These are phyloP conservation scores for Sebastes nivosus DNA, from an alignment of 2,797 vertebrate species.

Conservation along the genomic window DNA sequence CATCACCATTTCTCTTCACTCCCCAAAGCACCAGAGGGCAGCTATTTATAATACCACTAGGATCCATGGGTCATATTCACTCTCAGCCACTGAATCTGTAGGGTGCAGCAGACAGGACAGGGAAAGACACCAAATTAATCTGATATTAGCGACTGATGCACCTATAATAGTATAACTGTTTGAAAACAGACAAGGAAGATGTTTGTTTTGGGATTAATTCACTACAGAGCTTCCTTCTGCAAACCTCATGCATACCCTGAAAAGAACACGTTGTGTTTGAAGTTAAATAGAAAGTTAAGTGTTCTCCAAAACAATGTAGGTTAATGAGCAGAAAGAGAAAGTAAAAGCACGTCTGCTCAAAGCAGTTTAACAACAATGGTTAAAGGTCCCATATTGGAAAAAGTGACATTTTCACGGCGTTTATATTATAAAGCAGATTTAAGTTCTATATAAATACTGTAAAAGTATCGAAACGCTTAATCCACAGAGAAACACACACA, in stretches of 20 bases:
- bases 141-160: background rate
- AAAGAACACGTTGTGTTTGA: background rate
- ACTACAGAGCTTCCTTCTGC: no score
- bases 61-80: background rate
- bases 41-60: slow-evolving; percentile 30
- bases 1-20: background rate
- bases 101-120: slow-evolving; percentile 5
- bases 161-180: background rate
- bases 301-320: no score
- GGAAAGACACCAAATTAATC: background rate
- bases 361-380: background rate
- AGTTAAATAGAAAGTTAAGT: background rate
- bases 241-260: background rate
- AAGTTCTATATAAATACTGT: no score
- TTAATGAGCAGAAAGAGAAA: background rate
- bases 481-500: no score
- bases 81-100: background rate
- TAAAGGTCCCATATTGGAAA: no score
- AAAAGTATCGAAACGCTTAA: no score
- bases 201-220: background rate
- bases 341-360: background rate
- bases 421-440: no score
- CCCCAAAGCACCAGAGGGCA: slow-evolving; percentile 6
- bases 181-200: background rate
- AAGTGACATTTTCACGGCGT: no score